Base-by-base conservation (phyloP, 2,797 vertebrate species). In the Morus bassanus region DNA sequence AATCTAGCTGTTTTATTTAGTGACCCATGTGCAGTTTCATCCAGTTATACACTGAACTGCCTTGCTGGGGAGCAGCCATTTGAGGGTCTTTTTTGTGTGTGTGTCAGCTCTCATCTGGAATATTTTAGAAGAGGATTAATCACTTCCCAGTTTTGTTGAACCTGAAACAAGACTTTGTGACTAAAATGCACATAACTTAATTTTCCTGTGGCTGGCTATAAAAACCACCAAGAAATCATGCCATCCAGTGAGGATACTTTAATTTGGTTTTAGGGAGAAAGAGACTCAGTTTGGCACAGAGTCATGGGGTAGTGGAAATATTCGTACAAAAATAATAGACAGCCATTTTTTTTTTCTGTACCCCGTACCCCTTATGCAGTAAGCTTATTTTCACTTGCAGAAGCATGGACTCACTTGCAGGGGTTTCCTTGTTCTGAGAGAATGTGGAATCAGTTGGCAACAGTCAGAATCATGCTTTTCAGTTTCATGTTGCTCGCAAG, bases 71-170 rank as follows among this genome's bases (percentile, higher is more conserved):
- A 68, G 63, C 53, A 88, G 65, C 65, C 23, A 28, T 86, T 60
- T 51, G 75, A 78, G 48, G 28, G 18, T 1, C 0, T 6, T 67
- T 57, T 16, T 22, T 68, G 65, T 27, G 15, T 35, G 54, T 53
- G 37, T 23, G 2, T 91, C 65, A 85, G 65, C 37, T 88, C 81
- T 96, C 96, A 95, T 96, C 92, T 97, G 95, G 95, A 94, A 91
- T 92, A 96, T 88, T 96, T 97, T 94, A 97, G 82, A 88, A 65
- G 54, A 73, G 92, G 96, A 97, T 97, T 96, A 97, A 97, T 97
- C 94, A 94, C 94, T 97, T 97, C 96, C 95, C 94, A 93, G 89
- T 97, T 97, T 78, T 95, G 61, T 68, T 97, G 93, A 97, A 96
- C 73, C 79, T 89, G 82, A 95, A 97, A 88, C 85, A 95, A 85